phyloP scores from a whole-genome alignment of 2,888 invertebrate genomes.

The Leuctra nigra region DNA sequence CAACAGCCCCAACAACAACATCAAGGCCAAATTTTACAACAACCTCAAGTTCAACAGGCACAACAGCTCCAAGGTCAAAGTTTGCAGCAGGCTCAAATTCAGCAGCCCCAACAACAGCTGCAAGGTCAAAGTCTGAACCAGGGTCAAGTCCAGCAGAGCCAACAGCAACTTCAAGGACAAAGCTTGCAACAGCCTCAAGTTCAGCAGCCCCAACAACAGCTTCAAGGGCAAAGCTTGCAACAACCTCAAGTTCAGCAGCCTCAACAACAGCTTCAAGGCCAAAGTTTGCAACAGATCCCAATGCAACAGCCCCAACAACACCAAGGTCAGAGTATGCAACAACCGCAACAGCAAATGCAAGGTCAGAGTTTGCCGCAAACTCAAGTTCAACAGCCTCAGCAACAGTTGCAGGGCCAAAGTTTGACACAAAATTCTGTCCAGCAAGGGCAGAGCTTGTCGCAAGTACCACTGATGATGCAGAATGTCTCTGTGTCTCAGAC shows the following conservation, averaged over 20 bases:
- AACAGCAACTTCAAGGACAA: not conserved
- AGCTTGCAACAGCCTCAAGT: slow-evolving; percentile 4
- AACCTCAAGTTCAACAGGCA: slow-evolving; percentile 22
- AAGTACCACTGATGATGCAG: slow-evolving; percentile 29
- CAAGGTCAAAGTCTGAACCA: slow-evolving; percentile 30
- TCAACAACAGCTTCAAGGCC: slow-evolving; percentile 1
- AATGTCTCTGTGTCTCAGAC: slow-evolving; percentile 22
- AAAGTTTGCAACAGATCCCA: not conserved
- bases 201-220: not conserved
- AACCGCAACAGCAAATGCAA: slow-evolving; percentile 9
- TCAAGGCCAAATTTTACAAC: slow-evolving; percentile 14
- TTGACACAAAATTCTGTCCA: slow-evolving; percentile 10
- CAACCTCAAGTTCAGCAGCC: slow-evolving; percentile 15
- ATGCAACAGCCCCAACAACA: slow-evolving; percentile 8
- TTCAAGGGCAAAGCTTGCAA: not conserved
- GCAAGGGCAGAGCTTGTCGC: slow-evolving; percentile 25
- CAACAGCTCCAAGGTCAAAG: not conserved
- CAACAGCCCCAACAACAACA: slow-evolving; percentile 7
- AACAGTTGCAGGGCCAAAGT: not conserved
- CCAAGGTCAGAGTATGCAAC: no score
- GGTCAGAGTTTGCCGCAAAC: no score
- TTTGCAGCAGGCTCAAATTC: not conserved
- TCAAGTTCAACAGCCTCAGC: not conserved
- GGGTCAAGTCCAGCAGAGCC: not conserved
- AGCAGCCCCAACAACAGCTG: not conserved